Evolutionary conservation across 37 sponge, comb jelly and placozoan genomes (phyloP).

Genomic region (Agelas oroides): DNA sequence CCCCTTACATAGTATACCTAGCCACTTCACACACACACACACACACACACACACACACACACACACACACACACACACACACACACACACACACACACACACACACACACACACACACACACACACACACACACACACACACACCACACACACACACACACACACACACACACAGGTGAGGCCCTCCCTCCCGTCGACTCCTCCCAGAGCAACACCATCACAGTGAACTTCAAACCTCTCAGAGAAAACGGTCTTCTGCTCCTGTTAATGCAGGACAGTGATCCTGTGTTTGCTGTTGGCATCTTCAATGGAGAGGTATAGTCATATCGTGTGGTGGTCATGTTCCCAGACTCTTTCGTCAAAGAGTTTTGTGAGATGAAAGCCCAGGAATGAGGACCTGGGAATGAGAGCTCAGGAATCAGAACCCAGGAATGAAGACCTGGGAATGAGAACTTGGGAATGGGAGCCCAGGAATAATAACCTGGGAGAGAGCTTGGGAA

Average conservation of each 20-base stretch:
- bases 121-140: conserved; percentile 3
- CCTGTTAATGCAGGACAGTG: not conserved
- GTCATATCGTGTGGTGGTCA: not conserved
- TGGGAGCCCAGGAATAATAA: too few relatives aligned
- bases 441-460: too few relatives aligned
- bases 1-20: not conserved
- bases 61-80: too few relatives aligned
- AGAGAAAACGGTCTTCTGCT: conserved; percentile 40
- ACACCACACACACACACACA: not conserved
- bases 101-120: not conserved
- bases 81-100: too few relatives aligned
- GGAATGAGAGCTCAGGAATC: too few relatives aligned
- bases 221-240: conserved; percentile 3
- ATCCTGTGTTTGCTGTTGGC: conserved; percentile 23
- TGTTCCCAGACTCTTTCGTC: not conserved
- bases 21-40: too few relatives aligned
- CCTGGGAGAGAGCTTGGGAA: too few relatives aligned
- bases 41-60: too few relatives aligned
- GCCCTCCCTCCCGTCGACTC: not conserved
- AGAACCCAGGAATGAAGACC: too few relatives aligned
- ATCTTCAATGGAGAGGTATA: conserved; percentile 46
- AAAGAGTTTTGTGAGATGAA: too few relatives aligned
- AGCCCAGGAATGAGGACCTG: too few relatives aligned
- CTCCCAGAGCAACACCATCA: not conserved
- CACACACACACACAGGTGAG: not conserved